Base-by-base conservation (phyloP, 2,888 invertebrate species). In the Mythimna pallens region DNA sequence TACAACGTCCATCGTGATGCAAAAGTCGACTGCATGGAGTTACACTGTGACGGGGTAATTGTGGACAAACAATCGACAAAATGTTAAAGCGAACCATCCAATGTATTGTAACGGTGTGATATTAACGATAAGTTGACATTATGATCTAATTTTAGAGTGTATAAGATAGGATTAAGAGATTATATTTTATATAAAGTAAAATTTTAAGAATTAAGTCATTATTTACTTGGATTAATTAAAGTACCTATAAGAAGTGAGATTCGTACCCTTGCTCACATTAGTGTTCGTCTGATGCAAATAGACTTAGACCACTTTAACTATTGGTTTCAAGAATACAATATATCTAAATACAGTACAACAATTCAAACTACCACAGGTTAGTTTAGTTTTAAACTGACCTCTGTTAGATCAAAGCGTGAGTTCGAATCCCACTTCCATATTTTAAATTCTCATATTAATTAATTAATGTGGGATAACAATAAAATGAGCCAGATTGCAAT, bases 31-130 rank as follows among this genome's bases (percentile, higher is more conserved):
- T 55, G 69, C 65, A 73, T 80, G 79, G 67, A 67, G 69, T 74
- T 80, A 74, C 68, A 61, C 73, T 78, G 73, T 78, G 66, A 55
- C 36, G 22, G 22, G 17, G 17, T 20, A 34, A 54, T 73, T 52
- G 76, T 57, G 65, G 36, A 65, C 61, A 47, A 62, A 58, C 61
- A 69, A 69, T 61, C 52, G 34, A 65, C 50, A n/a, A 63, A 54
- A 64, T 69, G 10, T 62, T 64, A 36, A 62, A 64, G 55, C 65
- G 22, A 73, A 72, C 69, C 55, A 68, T 59, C 69, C 30, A 65
- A 77, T 80, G 55, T 79, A 70, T 73, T 65, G 20, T 47, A 59
- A 64, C 50, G 63, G 85, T 91, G 92, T 92, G 91, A 92, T 92
- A 90, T 88, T 91, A 91, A 79, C 75, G 77, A 73, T 89, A 89